Conservation (phyloP, 53 echinoderm and acorn worm genomes). For the Echinometra lucunter region DNA sequence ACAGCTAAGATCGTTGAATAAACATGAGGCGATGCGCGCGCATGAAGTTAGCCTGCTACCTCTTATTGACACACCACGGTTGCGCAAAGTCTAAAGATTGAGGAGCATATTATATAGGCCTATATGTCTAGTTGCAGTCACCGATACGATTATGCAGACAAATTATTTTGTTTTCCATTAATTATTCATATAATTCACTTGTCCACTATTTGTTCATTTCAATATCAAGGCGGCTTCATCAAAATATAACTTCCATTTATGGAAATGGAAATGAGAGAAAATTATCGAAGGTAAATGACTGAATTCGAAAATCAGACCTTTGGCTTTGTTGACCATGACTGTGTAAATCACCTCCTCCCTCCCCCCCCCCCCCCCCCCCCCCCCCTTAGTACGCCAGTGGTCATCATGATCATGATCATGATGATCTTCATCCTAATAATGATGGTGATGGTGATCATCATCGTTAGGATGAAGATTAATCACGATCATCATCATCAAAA, state of each 20-base stretch:
- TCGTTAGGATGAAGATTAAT: no score
- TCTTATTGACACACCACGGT: neutral
- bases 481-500: no score
- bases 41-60: neutral
- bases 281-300: no score
- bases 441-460: no score
- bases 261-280: neutral
- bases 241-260: neutral
- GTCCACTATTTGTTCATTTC: no score
- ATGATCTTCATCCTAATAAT: no score
- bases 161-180: neutral
- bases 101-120: neutral
- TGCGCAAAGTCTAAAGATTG: conserved; percentile 30
- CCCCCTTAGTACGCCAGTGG: no score
- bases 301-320: no score
- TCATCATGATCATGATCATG: no score
- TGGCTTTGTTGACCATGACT: neutral
- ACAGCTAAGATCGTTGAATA: neutral
- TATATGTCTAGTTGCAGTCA: neutral
- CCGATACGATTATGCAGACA: neutral
- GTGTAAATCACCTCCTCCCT: no score
- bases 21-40: conserved; percentile 1
- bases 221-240: neutral
- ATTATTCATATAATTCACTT: neutral
- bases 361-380: no score